A percentile compares a stretch with the other conserved stretches of the same genome.
Evolutionary conservation across 2,797 vertebrate species (phyloP).

Genomic region (Falco peregrinus): DNA sequence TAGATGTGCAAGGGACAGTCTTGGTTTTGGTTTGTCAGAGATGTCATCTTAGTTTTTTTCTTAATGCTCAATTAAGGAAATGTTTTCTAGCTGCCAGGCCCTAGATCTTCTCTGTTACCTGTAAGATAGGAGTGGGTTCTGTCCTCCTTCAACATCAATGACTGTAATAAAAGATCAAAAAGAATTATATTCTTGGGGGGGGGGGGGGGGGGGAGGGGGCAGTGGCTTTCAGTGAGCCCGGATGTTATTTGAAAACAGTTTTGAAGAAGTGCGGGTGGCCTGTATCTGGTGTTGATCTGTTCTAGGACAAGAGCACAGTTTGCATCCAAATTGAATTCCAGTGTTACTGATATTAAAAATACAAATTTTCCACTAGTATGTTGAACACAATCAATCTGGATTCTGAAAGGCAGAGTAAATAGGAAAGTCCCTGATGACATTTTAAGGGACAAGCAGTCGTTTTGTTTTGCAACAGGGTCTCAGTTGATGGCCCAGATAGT

Average conservation of each 20-base stretch:
- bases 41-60: background rate
- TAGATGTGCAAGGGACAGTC: background rate
- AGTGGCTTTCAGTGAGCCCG: background rate
- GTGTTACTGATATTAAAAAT: background rate
- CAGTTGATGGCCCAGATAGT: rapidly evolving
- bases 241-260: background rate
- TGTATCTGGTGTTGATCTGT: background rate
- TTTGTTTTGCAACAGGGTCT: background rate
- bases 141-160: background rate
- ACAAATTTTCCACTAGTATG: background rate
- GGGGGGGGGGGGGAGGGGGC: too few species aligned
- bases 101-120: background rate
- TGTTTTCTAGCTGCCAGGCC: background rate
- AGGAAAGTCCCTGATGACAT: background rate
- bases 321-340: background rate
- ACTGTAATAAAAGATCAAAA: background rate
- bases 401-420: background rate
- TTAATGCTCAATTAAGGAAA: background rate
- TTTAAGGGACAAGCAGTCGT: background rate
- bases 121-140: background rate
- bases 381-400: background rate
- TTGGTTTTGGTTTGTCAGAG: background rate
- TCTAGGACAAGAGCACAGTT: background rate
- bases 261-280: background rate
- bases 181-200: background rate